Conservation (phyloP, 1,140 invertebrate genomes). For the Phenacoccus solenopsis region DNA sequence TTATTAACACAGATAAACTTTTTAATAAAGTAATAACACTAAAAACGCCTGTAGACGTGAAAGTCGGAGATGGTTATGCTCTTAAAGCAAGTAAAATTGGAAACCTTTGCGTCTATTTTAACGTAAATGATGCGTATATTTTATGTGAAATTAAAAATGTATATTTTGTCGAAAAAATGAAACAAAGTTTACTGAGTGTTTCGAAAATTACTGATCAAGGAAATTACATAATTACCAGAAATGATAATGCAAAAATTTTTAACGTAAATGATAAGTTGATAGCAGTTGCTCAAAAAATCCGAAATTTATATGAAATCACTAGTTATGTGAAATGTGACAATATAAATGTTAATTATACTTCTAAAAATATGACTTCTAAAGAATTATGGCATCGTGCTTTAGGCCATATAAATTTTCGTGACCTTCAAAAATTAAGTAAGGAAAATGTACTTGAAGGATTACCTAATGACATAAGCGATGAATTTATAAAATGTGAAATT, state of each 20-base stretch:
- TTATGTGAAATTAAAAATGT: neutral
- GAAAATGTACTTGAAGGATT: neutral
- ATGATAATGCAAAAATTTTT: neutral
- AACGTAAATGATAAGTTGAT: neutral
- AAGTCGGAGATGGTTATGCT: neutral
- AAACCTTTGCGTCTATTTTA: neutral
- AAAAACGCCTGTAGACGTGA: neutral
- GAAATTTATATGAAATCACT: neutral
- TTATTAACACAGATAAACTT: neutral
- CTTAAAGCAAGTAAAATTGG: neutral
- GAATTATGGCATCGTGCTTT: neutral
- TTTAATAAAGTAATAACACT: neutral
- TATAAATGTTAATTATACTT: neutral
- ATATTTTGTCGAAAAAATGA: neutral
- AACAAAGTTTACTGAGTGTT: neutral
- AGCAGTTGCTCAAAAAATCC: neutral
- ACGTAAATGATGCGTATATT: neutral
- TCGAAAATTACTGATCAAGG: neutral
- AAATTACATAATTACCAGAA: neutral
- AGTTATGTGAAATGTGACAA: neutral
- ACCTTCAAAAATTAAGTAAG: neutral
- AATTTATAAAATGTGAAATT: constrained; percentile 19
- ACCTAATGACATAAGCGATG: neutral
- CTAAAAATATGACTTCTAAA: constrained; percentile 17
- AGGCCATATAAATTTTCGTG: constrained; percentile 8